Evolutionary conservation across 2,113 vertebrate species (phyloP).

Genomic region (Hypomesus transpacificus): DNA sequence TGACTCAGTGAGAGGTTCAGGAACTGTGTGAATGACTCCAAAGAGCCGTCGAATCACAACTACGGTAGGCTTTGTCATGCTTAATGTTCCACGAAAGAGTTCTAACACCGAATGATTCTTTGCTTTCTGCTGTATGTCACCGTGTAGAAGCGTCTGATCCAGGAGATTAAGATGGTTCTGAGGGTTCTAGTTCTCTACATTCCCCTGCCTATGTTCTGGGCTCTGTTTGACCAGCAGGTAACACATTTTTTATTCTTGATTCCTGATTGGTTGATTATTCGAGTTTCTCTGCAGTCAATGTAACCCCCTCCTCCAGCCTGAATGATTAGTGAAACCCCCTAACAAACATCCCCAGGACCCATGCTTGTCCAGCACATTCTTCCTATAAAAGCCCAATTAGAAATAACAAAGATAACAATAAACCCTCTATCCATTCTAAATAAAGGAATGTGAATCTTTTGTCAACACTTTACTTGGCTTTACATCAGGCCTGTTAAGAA

Average conservation of each 20-base stretch:
- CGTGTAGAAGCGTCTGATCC: slow-evolving; percentile 82
- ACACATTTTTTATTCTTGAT: fast-evolving
- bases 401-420: neutral
- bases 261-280: neutral
- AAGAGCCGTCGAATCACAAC: too few relatives aligned
- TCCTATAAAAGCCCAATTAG: neutral
- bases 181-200: slow-evolving; percentile 89
- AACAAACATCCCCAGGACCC: neutral
- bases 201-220: slow-evolving; percentile 98
- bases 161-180: slow-evolving; percentile 90
- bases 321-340: neutral
- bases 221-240: slow-evolving; percentile 98
- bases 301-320: neutral
- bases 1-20: neutral
- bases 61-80: too few relatives aligned
- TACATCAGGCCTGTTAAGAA: neutral
- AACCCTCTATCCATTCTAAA: neutral
- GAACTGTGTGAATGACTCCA: neutral
- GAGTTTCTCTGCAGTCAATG: neutral
- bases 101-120: neutral
- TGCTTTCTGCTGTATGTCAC: slow-evolving; percentile 8
- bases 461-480: neutral
- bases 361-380: neutral
- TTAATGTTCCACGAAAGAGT: too few relatives aligned
- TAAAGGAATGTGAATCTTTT: neutral